These are phyloP conservation scores for Epicampocera succincta DNA, from an alignment of 2,888 invertebrate species.

Conservation along the genomic window DNA sequence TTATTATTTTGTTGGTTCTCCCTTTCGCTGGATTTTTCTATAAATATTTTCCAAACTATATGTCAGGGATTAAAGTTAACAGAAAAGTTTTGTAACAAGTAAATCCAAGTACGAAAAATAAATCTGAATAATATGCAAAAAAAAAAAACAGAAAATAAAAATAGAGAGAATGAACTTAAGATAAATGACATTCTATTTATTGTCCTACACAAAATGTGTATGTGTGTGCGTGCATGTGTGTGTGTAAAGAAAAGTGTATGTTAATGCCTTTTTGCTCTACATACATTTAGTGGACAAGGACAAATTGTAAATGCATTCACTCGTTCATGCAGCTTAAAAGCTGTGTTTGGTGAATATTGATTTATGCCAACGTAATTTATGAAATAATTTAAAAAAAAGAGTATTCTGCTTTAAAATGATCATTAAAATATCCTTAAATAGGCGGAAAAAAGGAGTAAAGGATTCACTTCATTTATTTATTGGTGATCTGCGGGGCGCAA, in stretches of 20 bases:
- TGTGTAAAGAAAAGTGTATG: neutral
- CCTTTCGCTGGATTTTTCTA: constrained; percentile 8
- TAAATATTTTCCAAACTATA: constrained; percentile 38
- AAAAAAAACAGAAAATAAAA: neutral
- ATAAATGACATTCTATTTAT: constrained; percentile 44
- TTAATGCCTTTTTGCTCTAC: constrained; percentile 17
- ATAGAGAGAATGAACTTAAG: constrained; percentile 1
- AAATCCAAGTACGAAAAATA: constrained; percentile 50
- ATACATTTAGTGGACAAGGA: constrained; percentile 44
- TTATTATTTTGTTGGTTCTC: constrained; percentile 1
- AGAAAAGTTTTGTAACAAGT: constrained; percentile 52
- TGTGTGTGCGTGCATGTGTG: neutral
- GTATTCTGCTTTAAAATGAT: too few species aligned
- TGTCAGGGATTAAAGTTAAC: constrained; percentile 54
- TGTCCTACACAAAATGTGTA: constrained; percentile 8
- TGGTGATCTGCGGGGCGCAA: too few species aligned
- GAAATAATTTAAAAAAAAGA: neutral
- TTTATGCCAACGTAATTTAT: neutral
- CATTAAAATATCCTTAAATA: too few species aligned
- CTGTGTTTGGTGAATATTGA: neutral
- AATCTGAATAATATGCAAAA: constrained; percentile 18
- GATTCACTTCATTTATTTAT: too few species aligned
- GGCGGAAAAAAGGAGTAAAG: too few species aligned
- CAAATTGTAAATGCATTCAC: constrained; percentile 24
- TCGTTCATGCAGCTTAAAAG: neutral